Conservation (phyloP, 2,797 vertebrate species). For the Austrolebias charrua region DNA sequence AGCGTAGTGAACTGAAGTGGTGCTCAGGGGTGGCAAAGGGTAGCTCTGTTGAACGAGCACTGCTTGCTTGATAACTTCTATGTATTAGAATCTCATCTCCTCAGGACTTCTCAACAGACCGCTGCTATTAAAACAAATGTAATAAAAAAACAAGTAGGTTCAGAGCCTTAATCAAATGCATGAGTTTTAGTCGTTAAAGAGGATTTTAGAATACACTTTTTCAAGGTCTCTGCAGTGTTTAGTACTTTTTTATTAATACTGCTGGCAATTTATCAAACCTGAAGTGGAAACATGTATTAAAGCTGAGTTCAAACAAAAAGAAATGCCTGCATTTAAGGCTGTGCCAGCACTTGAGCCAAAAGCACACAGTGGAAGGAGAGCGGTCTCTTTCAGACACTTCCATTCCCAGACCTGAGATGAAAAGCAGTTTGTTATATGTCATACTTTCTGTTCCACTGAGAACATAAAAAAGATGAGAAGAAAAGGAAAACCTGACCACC, state of each 20-base stretch:
- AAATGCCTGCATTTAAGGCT: not conserved
- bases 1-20: constrained; percentile 56
- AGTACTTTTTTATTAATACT: not conserved
- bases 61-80: constrained; percentile 33
- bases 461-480: not conserved
- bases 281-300: constrained; percentile 1
- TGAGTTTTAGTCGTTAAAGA: constrained; percentile 14
- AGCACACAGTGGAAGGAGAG: not conserved
- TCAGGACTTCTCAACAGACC: constrained; percentile 9
- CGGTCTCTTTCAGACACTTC: not conserved
- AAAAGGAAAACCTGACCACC: not conserved
- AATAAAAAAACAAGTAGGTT: not conserved
- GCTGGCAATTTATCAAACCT: not conserved
- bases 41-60: constrained; percentile 51
- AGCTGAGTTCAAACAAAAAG: constrained; percentile 2
- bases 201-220: constrained; percentile 6
- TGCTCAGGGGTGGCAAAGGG: constrained; percentile 40
- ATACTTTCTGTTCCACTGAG: not conserved
- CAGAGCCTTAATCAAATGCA: constrained; percentile 12
- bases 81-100: constrained; percentile 4
- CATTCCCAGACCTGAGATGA: not conserved
- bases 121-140: constrained; percentile 15
- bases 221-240: constrained; percentile 8
- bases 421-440: not conserved
- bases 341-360: not conserved